Conservation (phyloP, 2,113 vertebrate genomes). For the Centropus unirufus region DNA sequence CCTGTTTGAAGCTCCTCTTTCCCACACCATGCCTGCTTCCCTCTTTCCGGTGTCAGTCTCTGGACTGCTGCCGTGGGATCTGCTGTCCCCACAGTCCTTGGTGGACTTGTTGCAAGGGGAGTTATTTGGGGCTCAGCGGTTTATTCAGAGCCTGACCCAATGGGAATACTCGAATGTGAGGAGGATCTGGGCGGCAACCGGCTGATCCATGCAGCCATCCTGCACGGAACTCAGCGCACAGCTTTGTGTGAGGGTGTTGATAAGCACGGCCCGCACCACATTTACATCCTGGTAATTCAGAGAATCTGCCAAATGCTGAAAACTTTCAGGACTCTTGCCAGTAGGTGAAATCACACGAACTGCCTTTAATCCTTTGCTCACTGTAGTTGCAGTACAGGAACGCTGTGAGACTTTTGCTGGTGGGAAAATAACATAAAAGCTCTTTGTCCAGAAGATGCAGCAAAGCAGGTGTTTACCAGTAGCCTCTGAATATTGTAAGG, state of each 20-base stretch:
- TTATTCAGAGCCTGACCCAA: neutral
- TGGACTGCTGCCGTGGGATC: neutral
- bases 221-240: neutral
- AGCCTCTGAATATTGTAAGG: neutral
- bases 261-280: neutral
- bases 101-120: neutral
- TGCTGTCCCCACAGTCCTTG: neutral
- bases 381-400: constrained; percentile 36
- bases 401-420: neutral
- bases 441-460: neutral
- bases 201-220: neutral
- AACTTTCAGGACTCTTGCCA: constrained; percentile 11
- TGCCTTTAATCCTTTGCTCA: constrained; percentile 44
- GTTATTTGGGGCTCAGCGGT: neutral
- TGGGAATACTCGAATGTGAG: neutral
- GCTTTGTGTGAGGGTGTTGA: neutral
- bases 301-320: neutral
- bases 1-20: neutral
- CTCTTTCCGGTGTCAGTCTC: neutral
- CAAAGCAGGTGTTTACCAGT: neutral
- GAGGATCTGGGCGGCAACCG: neutral
- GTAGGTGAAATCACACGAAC: constrained; percentile 28
- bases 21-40: neutral
- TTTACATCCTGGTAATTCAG: constrained; percentile 11
- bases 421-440: constrained; percentile 39